A percentile compares a stretch with the other conserved stretches of the same genome.
These are phyloP conservation scores for Nemotelus nigrinus DNA, from an alignment of 2,888 invertebrate species.

Conservation along the genomic window DNA sequence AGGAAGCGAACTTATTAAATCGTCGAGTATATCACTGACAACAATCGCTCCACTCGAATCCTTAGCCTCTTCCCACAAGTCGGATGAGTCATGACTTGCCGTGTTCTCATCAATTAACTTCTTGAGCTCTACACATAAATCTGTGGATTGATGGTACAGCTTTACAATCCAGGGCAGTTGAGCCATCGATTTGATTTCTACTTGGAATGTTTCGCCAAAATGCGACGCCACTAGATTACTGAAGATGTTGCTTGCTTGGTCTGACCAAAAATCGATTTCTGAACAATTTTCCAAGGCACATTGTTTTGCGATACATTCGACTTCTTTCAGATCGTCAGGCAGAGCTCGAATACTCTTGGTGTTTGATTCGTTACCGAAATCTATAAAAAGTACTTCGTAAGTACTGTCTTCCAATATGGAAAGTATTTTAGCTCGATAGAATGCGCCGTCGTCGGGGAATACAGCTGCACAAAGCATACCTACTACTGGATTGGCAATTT, in stretches of 20 bases:
- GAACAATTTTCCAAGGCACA: slow-evolving; percentile 71
- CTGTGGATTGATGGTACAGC: slow-evolving; percentile 69
- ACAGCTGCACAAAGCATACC: slow-evolving; percentile 77
- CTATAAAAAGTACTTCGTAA: slow-evolving; percentile 77
- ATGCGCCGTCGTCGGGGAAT: slow-evolving; percentile 81
- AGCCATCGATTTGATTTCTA: slow-evolving; percentile 68
- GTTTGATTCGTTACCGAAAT: slow-evolving; percentile 73
- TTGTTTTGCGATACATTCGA: slow-evolving; percentile 69
- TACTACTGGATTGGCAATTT: slow-evolving; percentile 49
- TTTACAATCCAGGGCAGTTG: slow-evolving; percentile 71
- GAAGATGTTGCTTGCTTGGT: slow-evolving; percentile 70
- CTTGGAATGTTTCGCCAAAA: slow-evolving; percentile 70
- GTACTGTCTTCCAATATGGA: slow-evolving; percentile 76
- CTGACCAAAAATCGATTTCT: slow-evolving; percentile 70
- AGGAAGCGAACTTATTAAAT: slow-evolving; percentile 5
- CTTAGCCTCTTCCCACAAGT: slow-evolving; percentile 36
- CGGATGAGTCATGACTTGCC: slow-evolving; percentile 6
- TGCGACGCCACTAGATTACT: slow-evolving; percentile 66
- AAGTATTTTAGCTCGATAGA: slow-evolving; percentile 90
- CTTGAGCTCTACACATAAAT: slow-evolving; percentile 65
- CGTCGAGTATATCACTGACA: slow-evolving; percentile 10
- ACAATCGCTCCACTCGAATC: slow-evolving; percentile 24
- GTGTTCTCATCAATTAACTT: slow-evolving; percentile 52
- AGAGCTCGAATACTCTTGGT: slow-evolving; percentile 69
- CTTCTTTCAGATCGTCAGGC: slow-evolving; percentile 69